A percentile compares a stretch with the other conserved stretches of the same genome.
Evolutionary conservation across 1,140 invertebrate species (phyloP).

Genomic region (Bathynomus jamesi): DNA sequence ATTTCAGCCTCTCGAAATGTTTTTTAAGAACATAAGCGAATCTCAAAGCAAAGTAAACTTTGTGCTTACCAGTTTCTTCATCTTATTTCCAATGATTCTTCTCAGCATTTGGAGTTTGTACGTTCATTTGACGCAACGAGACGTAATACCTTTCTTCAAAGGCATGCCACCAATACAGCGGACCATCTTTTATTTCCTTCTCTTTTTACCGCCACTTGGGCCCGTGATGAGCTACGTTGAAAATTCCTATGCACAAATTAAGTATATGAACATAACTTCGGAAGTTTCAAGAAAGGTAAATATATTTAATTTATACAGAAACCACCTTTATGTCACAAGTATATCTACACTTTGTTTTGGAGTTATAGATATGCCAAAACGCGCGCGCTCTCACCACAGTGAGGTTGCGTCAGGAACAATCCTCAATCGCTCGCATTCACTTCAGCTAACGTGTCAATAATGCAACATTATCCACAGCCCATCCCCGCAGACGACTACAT

Average conservation of each 20-base stretch:
- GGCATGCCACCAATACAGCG: neutral
- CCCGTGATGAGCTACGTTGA: neutral
- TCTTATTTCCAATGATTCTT: neutral
- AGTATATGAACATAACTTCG: neutral
- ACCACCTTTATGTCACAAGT: no score
- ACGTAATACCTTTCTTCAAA: neutral
- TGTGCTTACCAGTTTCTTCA: neutral
- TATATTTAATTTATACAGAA: no score
- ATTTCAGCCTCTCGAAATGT: neutral
- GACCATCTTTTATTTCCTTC: neutral
- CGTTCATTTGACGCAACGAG: neutral
- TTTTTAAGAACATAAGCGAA: constrained; percentile 14
- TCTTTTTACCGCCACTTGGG: neutral
- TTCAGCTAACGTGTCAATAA: no score
- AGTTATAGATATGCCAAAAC: no score
- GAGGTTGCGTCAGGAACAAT: no score
- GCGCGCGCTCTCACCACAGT: no score
- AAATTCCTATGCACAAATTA: neutral
- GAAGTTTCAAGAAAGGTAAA: neutral
- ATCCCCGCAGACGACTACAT: no score
- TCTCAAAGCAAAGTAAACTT: neutral
- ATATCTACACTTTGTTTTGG: no score
- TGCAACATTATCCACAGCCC: no score
- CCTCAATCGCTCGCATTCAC: no score
- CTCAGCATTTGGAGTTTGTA: neutral